Percentiles rank a stretch among this genome's conserved stretches.
These are phyloP conservation scores for Torymus tubicola DNA, from an alignment of 2,888 invertebrate genomes.

Conservation along the genomic window DNA sequence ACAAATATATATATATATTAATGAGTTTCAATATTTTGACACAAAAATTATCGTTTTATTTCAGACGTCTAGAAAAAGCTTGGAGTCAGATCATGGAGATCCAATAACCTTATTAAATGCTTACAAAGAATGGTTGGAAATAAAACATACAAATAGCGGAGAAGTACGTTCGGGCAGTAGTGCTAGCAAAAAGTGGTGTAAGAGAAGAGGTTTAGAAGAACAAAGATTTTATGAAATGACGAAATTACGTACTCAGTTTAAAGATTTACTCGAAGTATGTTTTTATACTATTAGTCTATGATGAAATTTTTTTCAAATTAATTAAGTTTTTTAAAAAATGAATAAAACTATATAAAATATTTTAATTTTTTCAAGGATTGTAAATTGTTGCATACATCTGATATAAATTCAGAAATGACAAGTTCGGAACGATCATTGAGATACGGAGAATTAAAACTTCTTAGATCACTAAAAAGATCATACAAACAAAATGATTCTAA, in stretches of 20 bases:
- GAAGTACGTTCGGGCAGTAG: conserved; percentile 68
- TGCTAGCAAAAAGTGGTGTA: conserved; percentile 87
- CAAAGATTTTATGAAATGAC: conserved; percentile 98
- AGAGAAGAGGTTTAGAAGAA: conserved; percentile 93
- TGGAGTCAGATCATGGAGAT: conserved; percentile 97
- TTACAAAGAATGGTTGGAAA: conserved; percentile 92
- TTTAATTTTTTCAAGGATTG: conserved; percentile 78
- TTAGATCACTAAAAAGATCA: conserved; percentile 87
- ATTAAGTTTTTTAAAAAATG: not conserved
- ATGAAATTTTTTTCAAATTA: not conserved
- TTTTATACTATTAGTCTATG: not conserved
- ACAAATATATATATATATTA: too few relatives aligned
- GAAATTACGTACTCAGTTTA: conserved; percentile 93
- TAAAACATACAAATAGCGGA: conserved; percentile 80
- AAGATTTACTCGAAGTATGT: conserved; percentile 85
- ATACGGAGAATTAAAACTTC: conserved; percentile 92
- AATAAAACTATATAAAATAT: conserved; percentile 6
- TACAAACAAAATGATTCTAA: conserved; percentile 84
- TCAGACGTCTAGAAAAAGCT: conserved; percentile 84
- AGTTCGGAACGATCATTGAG: conserved; percentile 88
- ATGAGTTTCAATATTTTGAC: conserved; percentile 9
- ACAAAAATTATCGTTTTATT: conserved; percentile 55
- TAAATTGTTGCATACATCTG: conserved; percentile 79
- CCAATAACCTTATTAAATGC: conserved; percentile 92
- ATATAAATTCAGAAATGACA: conserved; percentile 78